Evolutionary conservation across 1,140 invertebrate species (phyloP).

Genomic region (Saccostrea glomerata): DNA sequence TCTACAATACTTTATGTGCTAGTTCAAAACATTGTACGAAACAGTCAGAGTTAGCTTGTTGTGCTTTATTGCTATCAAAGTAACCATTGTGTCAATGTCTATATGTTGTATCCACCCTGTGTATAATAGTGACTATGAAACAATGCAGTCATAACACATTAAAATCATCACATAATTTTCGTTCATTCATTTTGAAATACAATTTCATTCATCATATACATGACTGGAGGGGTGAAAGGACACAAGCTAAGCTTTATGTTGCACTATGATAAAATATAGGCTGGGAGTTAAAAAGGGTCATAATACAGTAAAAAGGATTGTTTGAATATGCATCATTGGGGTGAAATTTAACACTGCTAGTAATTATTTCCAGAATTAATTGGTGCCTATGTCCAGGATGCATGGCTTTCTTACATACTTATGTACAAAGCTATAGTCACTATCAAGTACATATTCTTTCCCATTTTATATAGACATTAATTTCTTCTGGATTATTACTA

Average conservation of each 20-base stretch:
- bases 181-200: too few species aligned
- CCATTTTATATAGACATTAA: background rate
- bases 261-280: background rate
- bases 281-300: background rate
- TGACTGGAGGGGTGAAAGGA: background rate
- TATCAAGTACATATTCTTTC: background rate
- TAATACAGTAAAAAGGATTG: background rate
- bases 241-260: background rate
- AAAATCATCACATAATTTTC: too few species aligned
- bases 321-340: slow-evolving; percentile 33
- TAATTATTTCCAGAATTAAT: background rate
- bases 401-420: background rate
- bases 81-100: background rate
- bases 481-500: background rate
- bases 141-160: too few species aligned
- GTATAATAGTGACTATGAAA: too few species aligned
- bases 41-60: background rate
- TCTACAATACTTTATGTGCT: background rate
- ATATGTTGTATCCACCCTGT: background rate
- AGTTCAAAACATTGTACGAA: background rate
- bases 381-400: slow-evolving; percentile 7
- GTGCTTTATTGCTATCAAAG: background rate
- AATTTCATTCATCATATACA: too few species aligned
- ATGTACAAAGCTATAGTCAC: background rate
- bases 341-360: background rate